Evolutionary conservation across 2,113 vertebrate species (phyloP).

Genomic region (Egretta garzetta): DNA sequence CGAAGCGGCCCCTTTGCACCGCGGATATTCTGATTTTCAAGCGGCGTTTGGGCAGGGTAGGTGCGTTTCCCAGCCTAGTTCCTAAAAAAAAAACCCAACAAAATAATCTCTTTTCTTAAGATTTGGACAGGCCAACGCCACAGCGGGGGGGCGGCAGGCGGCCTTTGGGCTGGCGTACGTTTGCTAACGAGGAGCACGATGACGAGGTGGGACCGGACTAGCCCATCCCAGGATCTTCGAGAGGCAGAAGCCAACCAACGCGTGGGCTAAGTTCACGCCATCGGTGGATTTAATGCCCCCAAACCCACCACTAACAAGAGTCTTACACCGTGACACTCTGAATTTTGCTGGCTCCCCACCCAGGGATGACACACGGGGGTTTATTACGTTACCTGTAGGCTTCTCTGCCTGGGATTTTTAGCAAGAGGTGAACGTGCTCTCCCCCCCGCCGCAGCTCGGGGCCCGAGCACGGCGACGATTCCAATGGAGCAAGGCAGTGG

Average conservation of each 20-base stretch:
- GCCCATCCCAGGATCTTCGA: too few relatives aligned
- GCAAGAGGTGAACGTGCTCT: background rate
- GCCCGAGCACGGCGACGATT: rapidly evolving
- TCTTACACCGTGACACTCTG: rapidly evolving
- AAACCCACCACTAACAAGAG: too few relatives aligned
- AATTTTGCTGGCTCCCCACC: background rate
- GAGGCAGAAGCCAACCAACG: background rate
- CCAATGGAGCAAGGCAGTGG: background rate
- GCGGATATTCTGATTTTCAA: background rate
- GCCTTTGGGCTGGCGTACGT: rapidly evolving
- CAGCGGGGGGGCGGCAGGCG: rapidly evolving
- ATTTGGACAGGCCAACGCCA: background rate
- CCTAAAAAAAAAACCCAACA: background rate
- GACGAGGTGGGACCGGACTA: rapidly evolving
- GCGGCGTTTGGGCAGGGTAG: background rate
- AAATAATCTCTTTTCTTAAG: too few relatives aligned
- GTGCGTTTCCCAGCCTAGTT: background rate
- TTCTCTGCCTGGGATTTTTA: background rate
- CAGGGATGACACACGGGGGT: background rate
- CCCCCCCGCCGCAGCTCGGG: too few relatives aligned
- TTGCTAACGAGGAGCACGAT: background rate
- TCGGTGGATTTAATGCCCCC: rapidly evolving
- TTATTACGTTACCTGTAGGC: background rate
- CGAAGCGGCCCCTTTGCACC: background rate
- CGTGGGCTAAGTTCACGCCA: rapidly evolving